Conservation (phyloP, 2,888 invertebrate genomes). For the Marronus borbonicus region DNA sequence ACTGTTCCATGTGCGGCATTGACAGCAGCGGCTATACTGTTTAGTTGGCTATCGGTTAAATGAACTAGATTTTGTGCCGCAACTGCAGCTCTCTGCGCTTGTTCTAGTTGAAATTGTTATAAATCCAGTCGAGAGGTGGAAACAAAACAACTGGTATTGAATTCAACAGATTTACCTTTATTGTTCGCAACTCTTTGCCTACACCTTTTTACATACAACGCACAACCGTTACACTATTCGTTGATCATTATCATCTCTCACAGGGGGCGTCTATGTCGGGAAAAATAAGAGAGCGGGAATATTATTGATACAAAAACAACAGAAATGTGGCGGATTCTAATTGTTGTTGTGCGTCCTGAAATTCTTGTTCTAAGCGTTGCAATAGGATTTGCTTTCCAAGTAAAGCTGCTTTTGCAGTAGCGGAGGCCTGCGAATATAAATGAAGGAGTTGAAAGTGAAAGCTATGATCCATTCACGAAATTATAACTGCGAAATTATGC, state of each 20-base stretch:
- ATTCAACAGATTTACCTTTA: too few relatives aligned
- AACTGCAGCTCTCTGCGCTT: constrained; percentile 80
- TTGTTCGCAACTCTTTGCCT: too few relatives aligned
- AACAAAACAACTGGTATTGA: too few relatives aligned
- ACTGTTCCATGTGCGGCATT: constrained; percentile 84
- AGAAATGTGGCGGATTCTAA: constrained; percentile 81
- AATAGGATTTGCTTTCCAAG: constrained; percentile 75
- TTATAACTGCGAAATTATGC: too few relatives aligned
- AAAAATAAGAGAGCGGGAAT: too few relatives aligned
- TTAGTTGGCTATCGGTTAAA: constrained; percentile 71
- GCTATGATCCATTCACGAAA: too few relatives aligned
- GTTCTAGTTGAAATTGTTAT: constrained; percentile 78
- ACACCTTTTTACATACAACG: too few relatives aligned
- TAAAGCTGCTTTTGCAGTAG: constrained; percentile 77
- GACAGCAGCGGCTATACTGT: constrained; percentile 81
- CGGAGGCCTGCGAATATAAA: constrained; percentile 73
- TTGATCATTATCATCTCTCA: too few relatives aligned
- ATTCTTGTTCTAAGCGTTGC: constrained; percentile 79
- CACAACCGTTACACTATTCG: too few relatives aligned
- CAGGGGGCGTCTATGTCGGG: too few relatives aligned
- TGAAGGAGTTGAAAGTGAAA: not conserved
- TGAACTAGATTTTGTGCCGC: constrained; percentile 82
- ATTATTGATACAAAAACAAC: too few relatives aligned
- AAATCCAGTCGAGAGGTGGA: too few relatives aligned
- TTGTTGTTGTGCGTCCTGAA: constrained; percentile 78